phyloP scores from a whole-genome alignment of 2,888 invertebrate genomes.

The Nebria salina region DNA sequence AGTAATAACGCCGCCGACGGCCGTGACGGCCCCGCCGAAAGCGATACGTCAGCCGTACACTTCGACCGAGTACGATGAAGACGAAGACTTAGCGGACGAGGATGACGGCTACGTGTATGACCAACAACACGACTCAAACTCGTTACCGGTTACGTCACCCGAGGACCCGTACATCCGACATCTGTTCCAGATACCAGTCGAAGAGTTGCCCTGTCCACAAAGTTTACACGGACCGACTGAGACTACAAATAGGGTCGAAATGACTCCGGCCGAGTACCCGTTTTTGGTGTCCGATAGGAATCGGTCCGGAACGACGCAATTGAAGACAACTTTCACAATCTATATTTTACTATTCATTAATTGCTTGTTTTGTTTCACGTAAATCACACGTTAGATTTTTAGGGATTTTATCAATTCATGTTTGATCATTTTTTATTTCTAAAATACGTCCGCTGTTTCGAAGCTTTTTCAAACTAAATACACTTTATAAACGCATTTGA shows the following conservation, averaged over 20 bases:
- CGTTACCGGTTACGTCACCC: constrained; percentile 47
- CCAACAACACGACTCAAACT: constrained; percentile 53
- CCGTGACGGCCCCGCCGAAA: constrained; percentile 34
- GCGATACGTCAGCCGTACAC: constrained; percentile 39
- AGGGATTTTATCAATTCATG: constrained; percentile 16
- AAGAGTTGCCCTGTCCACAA: constrained; percentile 60
- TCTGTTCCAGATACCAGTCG: constrained; percentile 55
- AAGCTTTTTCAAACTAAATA: constrained; percentile 6
- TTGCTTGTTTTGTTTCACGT: constrained; percentile 28
- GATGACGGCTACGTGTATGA: constrained; percentile 52
- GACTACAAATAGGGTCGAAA: constrained; percentile 53
- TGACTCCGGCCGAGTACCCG: constrained; percentile 52
- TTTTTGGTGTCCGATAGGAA: constrained; percentile 33
- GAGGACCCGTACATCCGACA: constrained; percentile 53
- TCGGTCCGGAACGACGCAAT: constrained; percentile 13
- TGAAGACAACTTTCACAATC: background rate
- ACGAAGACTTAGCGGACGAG: constrained; percentile 48
- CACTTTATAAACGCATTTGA: constrained; percentile 4
- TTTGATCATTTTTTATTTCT: constrained; percentile 10
- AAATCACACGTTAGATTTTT: constrained; percentile 10
- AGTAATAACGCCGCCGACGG: constrained; percentile 44
- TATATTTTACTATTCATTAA: background rate
- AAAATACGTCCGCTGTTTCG: constrained; percentile 14
- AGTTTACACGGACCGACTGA: constrained; percentile 56
- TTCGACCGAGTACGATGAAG: constrained; percentile 48